A percentile compares a stretch with the other conserved stretches of the same genome.
Conservation (phyloP, 2,888 invertebrate genomes). For the Agrotis exclamationis region DNA sequence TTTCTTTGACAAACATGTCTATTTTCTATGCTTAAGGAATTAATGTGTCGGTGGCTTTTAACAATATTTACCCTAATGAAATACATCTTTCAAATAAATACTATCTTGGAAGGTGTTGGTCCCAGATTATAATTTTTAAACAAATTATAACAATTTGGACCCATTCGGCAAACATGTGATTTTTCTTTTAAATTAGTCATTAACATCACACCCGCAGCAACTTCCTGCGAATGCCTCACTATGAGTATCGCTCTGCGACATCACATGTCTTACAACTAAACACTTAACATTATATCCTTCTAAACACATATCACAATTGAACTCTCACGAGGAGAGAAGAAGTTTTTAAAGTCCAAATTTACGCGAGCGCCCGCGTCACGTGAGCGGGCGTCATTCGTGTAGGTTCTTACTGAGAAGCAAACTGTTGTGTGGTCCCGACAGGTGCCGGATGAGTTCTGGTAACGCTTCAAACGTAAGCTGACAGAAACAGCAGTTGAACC, state of each 20-base stretch:
- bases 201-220: constrained; percentile 81
- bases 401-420: constrained; percentile 96
- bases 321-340: constrained; percentile 85
- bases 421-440: constrained; percentile 97
- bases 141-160: constrained; percentile 91
- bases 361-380: constrained; percentile 83
- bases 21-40: constrained; percentile 91
- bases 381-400: constrained; percentile 92
- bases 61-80: constrained; percentile 90
- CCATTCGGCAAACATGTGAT: constrained; percentile 88
- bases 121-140: constrained; percentile 92
- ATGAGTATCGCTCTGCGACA: constrained; percentile 90
- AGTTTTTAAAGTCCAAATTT: constrained; percentile 85
- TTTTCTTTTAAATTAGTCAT: constrained; percentile 82
- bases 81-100: constrained; percentile 91
- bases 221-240: constrained; percentile 81
- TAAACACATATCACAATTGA: constrained; percentile 91
- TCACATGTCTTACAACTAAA: constrained; percentile 82
- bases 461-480: constrained; percentile 96
- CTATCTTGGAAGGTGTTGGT: constrained; percentile 91
- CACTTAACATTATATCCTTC: constrained; percentile 85
- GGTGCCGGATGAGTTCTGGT: constrained; percentile 96
- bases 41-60: constrained; percentile 92
- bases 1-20: constrained; percentile 87
- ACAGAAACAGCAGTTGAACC: constrained; percentile 97